phyloP scores from a whole-genome alignment of 23 tunicate species.

The Trididemnum miniatum region DNA sequence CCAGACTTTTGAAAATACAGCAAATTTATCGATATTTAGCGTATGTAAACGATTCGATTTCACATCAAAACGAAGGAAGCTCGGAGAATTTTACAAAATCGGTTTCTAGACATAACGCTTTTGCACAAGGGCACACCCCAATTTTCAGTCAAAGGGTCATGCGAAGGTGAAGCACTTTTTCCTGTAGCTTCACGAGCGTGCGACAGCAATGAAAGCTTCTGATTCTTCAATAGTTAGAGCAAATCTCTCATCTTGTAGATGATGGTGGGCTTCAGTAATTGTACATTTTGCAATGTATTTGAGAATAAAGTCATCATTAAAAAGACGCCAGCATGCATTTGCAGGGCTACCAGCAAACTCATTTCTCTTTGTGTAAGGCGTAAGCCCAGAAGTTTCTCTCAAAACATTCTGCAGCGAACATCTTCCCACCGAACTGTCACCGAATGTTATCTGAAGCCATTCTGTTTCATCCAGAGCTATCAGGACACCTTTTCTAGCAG shows the following conservation, averaged over 20 bases:
- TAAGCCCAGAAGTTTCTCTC: conserved; percentile 35
- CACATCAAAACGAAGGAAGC: conserved; percentile 39
- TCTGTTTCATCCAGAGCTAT: conserved; percentile 41
- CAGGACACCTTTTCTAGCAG: conserved; percentile 23
- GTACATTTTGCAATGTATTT: conserved; percentile 40
- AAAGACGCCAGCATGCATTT: conserved; percentile 40
- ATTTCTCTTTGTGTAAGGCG: conserved; percentile 33
- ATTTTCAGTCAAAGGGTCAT: conserved; percentile 34
- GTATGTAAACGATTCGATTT: conserved; percentile 33
- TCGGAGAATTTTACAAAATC: conserved; percentile 42
- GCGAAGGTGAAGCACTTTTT: conserved; percentile 31
- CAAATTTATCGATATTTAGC: conserved; percentile 35
- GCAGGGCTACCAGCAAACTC: conserved; percentile 45
- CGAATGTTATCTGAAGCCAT: conserved; percentile 33
- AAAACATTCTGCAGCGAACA: conserved; percentile 22
- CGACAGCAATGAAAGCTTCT: conserved; percentile 43
- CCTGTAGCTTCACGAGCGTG: conserved; percentile 6
- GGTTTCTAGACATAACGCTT: conserved; percentile 35
- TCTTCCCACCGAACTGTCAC: conserved; percentile 26
- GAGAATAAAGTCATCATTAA: conserved; percentile 23
- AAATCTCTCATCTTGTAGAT: conserved; percentile 29
- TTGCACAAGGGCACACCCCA: conserved; percentile 35
- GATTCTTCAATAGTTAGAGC: conserved; percentile 39
- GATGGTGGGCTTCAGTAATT: conserved; percentile 36
- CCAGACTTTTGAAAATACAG: conserved; percentile 24